These are phyloP conservation scores for Sisyra nigra DNA, from an alignment of 2,888 invertebrate species.

Conservation along the genomic window DNA sequence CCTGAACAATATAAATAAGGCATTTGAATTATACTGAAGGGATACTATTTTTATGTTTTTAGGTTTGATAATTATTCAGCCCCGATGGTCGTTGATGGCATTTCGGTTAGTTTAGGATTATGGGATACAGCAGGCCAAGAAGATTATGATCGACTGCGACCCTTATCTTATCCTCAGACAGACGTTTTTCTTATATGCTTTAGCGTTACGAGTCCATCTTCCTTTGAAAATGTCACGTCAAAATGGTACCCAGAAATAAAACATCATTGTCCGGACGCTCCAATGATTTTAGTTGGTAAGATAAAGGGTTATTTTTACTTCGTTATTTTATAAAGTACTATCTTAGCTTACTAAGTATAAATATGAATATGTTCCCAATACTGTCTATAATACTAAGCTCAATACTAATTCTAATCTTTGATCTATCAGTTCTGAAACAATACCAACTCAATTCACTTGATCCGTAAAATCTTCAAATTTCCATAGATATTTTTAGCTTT, in stretches of 20 bases:
- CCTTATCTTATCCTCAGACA: slow-evolving; percentile 96
- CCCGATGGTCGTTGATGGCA: slow-evolving; percentile 96
- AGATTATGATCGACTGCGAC: slow-evolving; percentile 91
- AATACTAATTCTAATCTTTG: not conserved
- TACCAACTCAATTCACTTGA: too few relatives aligned
- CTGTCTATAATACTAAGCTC: too few relatives aligned
- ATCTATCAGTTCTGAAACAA: too few relatives aligned
- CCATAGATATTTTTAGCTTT: not conserved
- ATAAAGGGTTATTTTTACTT: slow-evolving; percentile 13
- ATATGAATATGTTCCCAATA: too few relatives aligned
- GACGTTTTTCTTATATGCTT: slow-evolving; percentile 99
- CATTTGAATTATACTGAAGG: too few relatives aligned
- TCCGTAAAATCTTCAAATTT: not conserved
- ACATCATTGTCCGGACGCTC: slow-evolving; percentile 98
- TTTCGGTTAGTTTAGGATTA: slow-evolving; percentile 87
- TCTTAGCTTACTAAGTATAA: too few relatives aligned
- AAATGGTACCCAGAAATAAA: slow-evolving; percentile 99
- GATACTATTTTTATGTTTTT: too few relatives aligned
- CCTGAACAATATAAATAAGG: not conserved
- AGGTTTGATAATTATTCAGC: slow-evolving; percentile 99
- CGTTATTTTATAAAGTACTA: slow-evolving; percentile 7
- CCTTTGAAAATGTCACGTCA: slow-evolving; percentile 97
- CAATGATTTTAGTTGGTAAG: slow-evolving; percentile 94
- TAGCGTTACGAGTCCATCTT: slow-evolving; percentile 97
- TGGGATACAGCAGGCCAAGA: slow-evolving; percentile 99